Evolutionary conservation across 2,888 invertebrate genomes (phyloP), one percentile per base, ranked within the genome.

Genomic region (Tryphoninae sp.): DNA sequence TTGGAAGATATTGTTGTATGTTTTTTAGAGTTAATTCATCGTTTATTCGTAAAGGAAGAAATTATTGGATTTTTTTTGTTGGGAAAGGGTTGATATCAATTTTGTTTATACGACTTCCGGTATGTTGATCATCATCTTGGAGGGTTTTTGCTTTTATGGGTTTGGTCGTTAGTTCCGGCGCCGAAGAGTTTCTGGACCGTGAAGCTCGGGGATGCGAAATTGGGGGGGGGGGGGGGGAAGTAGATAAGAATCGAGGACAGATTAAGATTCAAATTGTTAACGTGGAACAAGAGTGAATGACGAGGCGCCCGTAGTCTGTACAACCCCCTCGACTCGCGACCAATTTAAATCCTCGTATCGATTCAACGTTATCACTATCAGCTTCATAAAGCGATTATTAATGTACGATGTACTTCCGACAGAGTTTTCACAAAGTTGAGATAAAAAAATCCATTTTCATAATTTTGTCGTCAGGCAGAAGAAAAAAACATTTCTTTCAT

Each of bases 271-370:
- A 73, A 72, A 59, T 6, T 13, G 40, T 11, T 7, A 51, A 65
- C 45, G 19, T 42, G 42, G 3, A 58, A 42, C 16, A 40, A 33
- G 67, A 55, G 51, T 40, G 62, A 61, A 59, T 67, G 23, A 65
- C 65, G 49, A 53, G 81, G 78, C 81, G 81, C 78, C 81, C 55
- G 19, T 49, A 74, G 74, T 74, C 64, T 68, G 72, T 76, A 42
- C 49, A 53, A 55, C 53, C 26, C 77, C 42, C 71, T 55, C 68
- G 64, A 7, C 8, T 42, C 62, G 16, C 22, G 16, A 55, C n/a
- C 68, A 16, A 67, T 26, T 51, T 33, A 33, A 40, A 8, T 67
- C 55, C 33, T 58, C 49, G 26, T 62, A 62, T 40, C 51, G 19
- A 33, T 53, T 11, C 6, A 71, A 45, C 59, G 49, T 61, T 33